Evolutionary conservation across 1,140 invertebrate genomes (phyloP), one percentile per base, ranked within the genome.

Genomic region (Chrysomallon squamiferum): DNA sequence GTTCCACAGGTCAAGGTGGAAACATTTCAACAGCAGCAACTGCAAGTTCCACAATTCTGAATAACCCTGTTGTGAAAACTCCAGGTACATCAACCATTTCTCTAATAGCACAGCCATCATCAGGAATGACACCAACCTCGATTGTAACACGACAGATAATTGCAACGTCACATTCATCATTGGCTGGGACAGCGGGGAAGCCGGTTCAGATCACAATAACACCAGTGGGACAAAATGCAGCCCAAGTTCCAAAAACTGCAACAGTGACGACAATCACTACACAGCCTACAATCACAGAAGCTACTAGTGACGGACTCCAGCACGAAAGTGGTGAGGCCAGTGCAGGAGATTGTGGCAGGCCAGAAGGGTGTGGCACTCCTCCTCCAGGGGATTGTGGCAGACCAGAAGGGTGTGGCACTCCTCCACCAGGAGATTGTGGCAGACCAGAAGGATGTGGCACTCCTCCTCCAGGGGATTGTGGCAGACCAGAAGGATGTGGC

Each of bases 191-290:
- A 13, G 49, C 62, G 18, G 62, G 66, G 56, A 62, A 75, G 65
- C 78, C 77, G 45, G 76, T 79, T 18, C 76, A 77, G 62, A 78
- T 78, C 33, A 78, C 78, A 20, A 75, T 77, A 30, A 78, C 73
- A 18, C 78, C 76, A 45, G 68, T 47, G 7, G 54, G 59, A 11
- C 68, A 74, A 22, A 67, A 60, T 15, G 38, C 49, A 11, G 65
- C 67, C 18, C 41, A 38, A 25, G 64, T 68, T 5, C 25, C 57
- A 13, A 38, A 38, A 15, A 68, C 69, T 15, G 45, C 66, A 25
- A 62, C 56, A 29, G 56, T 29, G 50, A 61, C 66, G 35, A 58
- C 60, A 13, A 20, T 49, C 56, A 33, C 61, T n/a, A 18, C 35
- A 25, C 61, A 61, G 43, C n/a, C 65, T 57, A 54, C 62, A 64